These are phyloP conservation scores for Argya squamiceps DNA, from an alignment of 2,797 vertebrate genomes.

Conservation along the genomic window DNA sequence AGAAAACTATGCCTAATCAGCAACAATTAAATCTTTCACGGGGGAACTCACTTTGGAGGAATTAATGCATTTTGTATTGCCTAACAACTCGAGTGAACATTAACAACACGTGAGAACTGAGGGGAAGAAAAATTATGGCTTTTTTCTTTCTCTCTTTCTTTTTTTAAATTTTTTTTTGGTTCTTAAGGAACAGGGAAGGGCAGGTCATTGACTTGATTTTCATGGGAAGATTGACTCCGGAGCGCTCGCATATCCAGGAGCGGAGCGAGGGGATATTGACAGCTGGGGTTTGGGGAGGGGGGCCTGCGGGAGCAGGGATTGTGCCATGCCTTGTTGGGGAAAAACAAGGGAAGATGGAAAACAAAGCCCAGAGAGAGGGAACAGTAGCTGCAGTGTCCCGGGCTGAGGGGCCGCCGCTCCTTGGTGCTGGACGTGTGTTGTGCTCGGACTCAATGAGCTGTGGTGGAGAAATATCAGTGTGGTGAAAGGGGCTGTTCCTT, in stretches of 20 bases:
- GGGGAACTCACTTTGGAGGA: conserved; percentile 85
- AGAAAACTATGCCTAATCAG: conserved; percentile 87
- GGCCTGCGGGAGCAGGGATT: conserved; percentile 79
- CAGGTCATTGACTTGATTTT: conserved; percentile 95
- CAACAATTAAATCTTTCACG: conserved; percentile 91
- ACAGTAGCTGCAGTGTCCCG: conserved; percentile 91
- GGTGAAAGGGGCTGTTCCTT: background rate
- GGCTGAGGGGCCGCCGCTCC: conserved; percentile 75
- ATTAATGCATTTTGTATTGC: conserved; percentile 90
- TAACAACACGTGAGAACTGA: conserved; percentile 86
- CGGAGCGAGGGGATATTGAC: conserved; percentile 82
- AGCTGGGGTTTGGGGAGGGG: conserved; percentile 80
- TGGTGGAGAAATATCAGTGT: background rate
- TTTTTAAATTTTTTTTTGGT: conserved; percentile 73
- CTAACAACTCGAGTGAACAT: conserved; percentile 81
- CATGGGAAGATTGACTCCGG: conserved; percentile 91
- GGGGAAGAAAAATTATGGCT: conserved; percentile 85
- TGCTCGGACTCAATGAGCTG: background rate
- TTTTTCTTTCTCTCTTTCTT: conserved; percentile 46
- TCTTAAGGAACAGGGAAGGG: conserved; percentile 83
- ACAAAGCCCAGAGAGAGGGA: conserved; percentile 88
- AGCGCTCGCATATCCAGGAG: conserved; percentile 81
- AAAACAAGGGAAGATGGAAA: conserved; percentile 86
- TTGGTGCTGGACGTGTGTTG: background rate
- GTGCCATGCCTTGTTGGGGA: conserved; percentile 83